Conservation (phyloP, 1,140 invertebrate genomes). For the Ceratina calcarata region DNA sequence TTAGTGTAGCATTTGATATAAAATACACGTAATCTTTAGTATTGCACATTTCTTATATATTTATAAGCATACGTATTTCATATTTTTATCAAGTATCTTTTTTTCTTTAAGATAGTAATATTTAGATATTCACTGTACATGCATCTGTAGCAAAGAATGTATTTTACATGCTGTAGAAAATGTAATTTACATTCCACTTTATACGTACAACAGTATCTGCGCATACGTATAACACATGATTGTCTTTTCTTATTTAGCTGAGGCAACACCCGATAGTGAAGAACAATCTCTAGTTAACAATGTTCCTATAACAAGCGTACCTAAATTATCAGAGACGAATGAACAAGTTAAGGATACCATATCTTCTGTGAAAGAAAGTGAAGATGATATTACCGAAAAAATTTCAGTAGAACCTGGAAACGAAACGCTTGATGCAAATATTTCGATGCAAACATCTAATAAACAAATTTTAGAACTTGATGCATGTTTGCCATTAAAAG, state of each 20-base stretch:
- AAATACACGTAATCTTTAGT: not conserved
- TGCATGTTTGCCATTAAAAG: constrained; percentile 6
- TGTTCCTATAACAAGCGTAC: constrained; percentile 37
- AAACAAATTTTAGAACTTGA: not conserved
- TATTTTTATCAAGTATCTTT: not conserved
- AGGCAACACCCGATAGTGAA: constrained; percentile 29
- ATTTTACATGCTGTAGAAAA: constrained; percentile 4
- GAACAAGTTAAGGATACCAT: constrained; percentile 7
- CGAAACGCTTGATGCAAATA: not conserved
- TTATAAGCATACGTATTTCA: not conserved
- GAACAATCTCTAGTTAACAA: constrained; percentile 48
- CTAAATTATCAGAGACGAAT: constrained; percentile 29
- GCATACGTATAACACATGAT: constrained; percentile 9
- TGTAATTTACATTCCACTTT: not conserved
- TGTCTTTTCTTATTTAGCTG: constrained; percentile 47
- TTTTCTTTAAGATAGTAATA: not conserved
- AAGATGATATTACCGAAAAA: not conserved
- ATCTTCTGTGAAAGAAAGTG: not conserved
- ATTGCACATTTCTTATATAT: not conserved
- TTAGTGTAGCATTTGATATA: not conserved
- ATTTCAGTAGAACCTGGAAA: not conserved
- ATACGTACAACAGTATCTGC: not conserved
- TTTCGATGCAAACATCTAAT: not conserved
- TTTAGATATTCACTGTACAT: not conserved
- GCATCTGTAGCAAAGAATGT: not conserved